Percentiles rank a stretch among this genome's conserved stretches.
Conservation (phyloP, 2,888 invertebrate species). For the Dermolepida albohirtum region DNA sequence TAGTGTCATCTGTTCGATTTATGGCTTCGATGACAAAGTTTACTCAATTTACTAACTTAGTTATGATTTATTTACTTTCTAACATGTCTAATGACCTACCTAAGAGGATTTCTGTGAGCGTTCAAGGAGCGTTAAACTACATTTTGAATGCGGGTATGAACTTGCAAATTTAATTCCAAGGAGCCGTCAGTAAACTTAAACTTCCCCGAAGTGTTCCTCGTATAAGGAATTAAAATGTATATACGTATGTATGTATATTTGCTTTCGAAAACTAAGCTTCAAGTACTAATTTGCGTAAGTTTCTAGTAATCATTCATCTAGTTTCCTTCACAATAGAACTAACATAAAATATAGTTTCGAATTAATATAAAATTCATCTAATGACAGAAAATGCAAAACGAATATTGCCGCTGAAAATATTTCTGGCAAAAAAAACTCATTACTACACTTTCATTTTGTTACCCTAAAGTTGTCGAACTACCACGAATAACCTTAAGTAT, state of each 20-base stretch:
- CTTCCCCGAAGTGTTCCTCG: not conserved
- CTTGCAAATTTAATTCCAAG: conserved; percentile 31
- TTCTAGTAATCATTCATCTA: no score
- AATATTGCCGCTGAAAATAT: no score
- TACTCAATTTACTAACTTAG: conserved; percentile 52
- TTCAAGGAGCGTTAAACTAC: conserved; percentile 19
- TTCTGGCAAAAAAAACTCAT: no score
- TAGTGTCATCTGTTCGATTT: conserved; percentile 59
- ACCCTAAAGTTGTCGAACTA: no score
- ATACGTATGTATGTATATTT: not conserved
- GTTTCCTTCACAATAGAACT: no score
- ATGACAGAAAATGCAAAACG: no score
- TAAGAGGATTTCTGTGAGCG: conserved; percentile 29
- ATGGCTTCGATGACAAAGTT: conserved; percentile 57
- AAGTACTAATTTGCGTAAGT: conserved; percentile 27
- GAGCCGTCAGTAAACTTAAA: conserved; percentile 17
- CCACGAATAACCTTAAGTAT: no score
- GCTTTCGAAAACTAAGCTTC: not conserved
- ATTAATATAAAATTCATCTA: no score
- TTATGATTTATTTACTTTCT: conserved; percentile 51
- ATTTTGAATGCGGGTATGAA: conserved; percentile 21
- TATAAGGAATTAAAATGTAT: conserved; percentile 5
- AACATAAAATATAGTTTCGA: no score
- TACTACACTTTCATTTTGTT: no score
- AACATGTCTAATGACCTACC: conserved; percentile 34